Conservation (phyloP, 2,797 vertebrate genomes). For the Luscinia luscinia region DNA sequence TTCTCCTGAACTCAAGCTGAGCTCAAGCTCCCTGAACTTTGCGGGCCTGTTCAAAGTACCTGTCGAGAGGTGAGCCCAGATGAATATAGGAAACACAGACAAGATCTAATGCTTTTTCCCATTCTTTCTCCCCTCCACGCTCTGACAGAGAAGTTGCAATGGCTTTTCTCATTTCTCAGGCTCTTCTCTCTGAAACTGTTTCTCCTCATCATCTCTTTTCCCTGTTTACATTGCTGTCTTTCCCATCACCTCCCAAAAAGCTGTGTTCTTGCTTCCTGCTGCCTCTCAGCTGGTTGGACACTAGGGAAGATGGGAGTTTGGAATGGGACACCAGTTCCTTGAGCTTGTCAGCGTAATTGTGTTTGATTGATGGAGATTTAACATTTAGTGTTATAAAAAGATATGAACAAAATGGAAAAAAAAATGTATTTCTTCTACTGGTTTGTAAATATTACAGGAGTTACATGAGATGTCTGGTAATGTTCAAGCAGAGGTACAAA, state of each 20-base stretch:
- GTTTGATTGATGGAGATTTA: constrained; percentile 71
- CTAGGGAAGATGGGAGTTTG: constrained; percentile 19
- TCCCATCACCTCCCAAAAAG: neutral
- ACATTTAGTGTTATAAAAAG: constrained; percentile 72
- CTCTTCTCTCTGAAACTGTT: constrained; percentile 7
- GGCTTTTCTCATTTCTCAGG: constrained; percentile 3
- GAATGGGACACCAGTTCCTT: constrained; percentile 66
- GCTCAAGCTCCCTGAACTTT: neutral
- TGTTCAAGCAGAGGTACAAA: constrained; percentile 65
- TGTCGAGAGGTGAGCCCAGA: neutral
- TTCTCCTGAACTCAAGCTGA: neutral
- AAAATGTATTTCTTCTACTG: constrained; percentile 68
- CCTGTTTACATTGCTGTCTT: neutral
- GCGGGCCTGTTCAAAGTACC: neutral
- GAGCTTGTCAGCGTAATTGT: constrained; percentile 70
- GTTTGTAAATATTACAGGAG: constrained; percentile 73
- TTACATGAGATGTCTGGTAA: constrained; percentile 69
- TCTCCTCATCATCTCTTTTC: neutral
- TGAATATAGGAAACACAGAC: neutral
- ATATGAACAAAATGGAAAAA: constrained; percentile 29
- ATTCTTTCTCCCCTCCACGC: neutral
- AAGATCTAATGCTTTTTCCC: neutral
- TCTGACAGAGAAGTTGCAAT: neutral
- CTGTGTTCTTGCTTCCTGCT: constrained; percentile 31
- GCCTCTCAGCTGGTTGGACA: constrained; percentile 20